These are phyloP conservation scores for Neolamprologus cancellatus DNA, from an alignment of 2,113 vertebrate species.

Conservation along the genomic window DNA sequence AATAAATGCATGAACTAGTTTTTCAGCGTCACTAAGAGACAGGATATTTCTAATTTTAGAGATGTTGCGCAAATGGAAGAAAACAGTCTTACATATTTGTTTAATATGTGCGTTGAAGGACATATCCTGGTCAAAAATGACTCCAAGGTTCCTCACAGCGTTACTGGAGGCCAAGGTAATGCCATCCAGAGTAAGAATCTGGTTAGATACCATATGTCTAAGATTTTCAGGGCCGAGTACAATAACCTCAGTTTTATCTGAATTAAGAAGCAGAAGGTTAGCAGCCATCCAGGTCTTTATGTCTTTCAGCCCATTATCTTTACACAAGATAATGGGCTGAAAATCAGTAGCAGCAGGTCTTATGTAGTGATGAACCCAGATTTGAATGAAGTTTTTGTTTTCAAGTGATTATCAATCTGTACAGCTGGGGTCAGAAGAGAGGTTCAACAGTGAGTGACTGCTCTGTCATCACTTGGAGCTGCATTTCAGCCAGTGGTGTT, in stretches of 20 bases:
- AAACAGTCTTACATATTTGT: neutral
- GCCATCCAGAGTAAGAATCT: neutral
- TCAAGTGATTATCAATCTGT: neutral
- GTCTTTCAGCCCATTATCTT: neutral
- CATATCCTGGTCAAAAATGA: rapidly evolving
- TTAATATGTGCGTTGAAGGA: rapidly evolving
- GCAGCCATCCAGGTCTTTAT: neutral
- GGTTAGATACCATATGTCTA: rapidly evolving
- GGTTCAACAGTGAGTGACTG: neutral
- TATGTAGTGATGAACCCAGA: neutral
- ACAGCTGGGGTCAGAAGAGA: neutral
- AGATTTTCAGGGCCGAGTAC: neutral
- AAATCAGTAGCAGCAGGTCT: neutral
- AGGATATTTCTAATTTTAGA: rapidly evolving
- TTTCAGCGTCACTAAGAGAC: no score
- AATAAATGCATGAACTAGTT: no score
- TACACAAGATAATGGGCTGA: neutral
- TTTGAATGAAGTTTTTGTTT: neutral
- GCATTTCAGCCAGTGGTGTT: neutral
- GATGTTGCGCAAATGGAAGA: neutral
- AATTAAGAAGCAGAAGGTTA: neutral
- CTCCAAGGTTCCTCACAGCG: rapidly evolving
- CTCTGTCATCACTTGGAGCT: neutral
- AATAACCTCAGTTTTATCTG: neutral
- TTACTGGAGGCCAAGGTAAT: neutral